Conservation (phyloP, 2,888 invertebrate species). For the Slavum lentiscoides region DNA sequence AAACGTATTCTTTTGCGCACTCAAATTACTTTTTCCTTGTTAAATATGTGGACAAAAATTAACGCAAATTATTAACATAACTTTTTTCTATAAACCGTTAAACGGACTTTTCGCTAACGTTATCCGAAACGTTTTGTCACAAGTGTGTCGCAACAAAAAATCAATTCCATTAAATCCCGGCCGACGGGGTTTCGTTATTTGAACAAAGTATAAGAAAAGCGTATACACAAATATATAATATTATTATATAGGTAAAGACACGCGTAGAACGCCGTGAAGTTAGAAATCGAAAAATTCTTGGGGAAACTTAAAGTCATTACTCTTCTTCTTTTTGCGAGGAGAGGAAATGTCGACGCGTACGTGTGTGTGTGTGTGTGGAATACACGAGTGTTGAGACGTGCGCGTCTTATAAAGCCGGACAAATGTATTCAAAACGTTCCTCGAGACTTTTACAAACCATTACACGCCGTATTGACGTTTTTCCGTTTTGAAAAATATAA, state of each 20-base stretch:
- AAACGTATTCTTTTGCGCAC: too few species aligned
- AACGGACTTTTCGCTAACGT: neutral
- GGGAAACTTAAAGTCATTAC: constrained; percentile 42
- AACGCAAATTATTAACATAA: neutral
- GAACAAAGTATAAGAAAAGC: too few species aligned
- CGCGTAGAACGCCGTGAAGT: neutral
- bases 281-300: constrained; percentile 31
- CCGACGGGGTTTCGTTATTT: neutral
- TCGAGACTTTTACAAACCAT: constrained; percentile 21
- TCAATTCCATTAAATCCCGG: neutral
- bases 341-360: constrained; percentile 12
- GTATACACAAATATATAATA: too few species aligned
- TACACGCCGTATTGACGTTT: neutral
- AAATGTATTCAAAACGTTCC: constrained; percentile 35
- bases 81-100: neutral
- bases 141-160: neutral
- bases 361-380: too few species aligned
- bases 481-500: constrained; percentile 7
- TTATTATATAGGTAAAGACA: neutral
- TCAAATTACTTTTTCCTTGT: neutral
- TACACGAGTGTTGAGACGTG: neutral
- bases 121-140: neutral
- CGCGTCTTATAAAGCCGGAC: constrained; percentile 20
- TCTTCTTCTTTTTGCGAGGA: neutral
- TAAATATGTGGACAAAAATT: neutral